Conservation (phyloP, 2,797 vertebrate species). For the Poecilia picta region DNA sequence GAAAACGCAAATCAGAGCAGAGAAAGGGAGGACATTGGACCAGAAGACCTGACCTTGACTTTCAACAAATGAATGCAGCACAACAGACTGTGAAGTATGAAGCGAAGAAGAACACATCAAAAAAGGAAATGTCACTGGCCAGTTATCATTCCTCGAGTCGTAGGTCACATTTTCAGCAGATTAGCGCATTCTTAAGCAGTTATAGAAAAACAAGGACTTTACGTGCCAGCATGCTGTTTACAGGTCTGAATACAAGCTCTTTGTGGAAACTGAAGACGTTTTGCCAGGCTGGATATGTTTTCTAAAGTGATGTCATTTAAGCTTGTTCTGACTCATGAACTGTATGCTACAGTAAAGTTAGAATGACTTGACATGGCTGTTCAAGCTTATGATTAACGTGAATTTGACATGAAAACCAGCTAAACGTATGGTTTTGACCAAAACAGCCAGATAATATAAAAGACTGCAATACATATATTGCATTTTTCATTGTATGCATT, state of each 20-base stretch:
- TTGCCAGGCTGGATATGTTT: not conserved
- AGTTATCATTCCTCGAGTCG: not conserved
- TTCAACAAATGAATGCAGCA: conserved; percentile 61
- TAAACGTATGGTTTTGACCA: not conserved
- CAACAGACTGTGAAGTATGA: conserved; percentile 40
- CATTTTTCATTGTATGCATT: too few relatives aligned
- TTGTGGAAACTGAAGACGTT: not conserved
- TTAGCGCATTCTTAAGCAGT: not conserved
- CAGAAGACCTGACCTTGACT: conserved; percentile 61
- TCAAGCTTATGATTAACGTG: not conserved
- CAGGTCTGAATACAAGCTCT: not conserved
- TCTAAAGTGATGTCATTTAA: not conserved
- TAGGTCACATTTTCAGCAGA: not conserved
- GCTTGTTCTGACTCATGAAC: not conserved
- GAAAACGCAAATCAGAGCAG: conserved; percentile 36
- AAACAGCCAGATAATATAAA: not conserved
- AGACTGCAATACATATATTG: not conserved
- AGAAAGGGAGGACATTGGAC: conserved; percentile 31
- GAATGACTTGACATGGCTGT: not conserved
- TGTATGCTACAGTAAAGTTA: not conserved
- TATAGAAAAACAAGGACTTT: not conserved
- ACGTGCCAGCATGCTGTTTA: not conserved
- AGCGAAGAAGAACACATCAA: conserved; percentile 23
- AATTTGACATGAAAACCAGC: not conserved
- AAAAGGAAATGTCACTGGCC: conserved; percentile 2